A percentile compares a stretch with the other conserved stretches of the same genome.
These are phyloP conservation scores for Merops nubicus DNA, from an alignment of 2,113 vertebrate species.

Conservation along the genomic window DNA sequence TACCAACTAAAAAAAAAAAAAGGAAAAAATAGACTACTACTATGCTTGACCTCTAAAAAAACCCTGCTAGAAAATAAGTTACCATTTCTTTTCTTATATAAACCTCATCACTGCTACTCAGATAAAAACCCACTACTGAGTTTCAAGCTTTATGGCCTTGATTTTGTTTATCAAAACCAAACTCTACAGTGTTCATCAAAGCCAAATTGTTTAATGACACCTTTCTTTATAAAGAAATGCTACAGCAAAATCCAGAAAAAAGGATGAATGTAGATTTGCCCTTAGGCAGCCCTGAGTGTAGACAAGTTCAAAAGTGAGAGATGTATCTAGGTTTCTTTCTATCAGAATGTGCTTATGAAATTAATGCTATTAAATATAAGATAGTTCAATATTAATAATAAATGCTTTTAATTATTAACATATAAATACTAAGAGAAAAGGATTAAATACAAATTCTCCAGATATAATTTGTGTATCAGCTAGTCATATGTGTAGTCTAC, in stretches of 20 bases:
- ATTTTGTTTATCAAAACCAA: not conserved
- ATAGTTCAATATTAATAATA: not conserved
- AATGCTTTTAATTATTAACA: not conserved
- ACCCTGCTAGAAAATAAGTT: not conserved
- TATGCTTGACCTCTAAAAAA: not conserved
- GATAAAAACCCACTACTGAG: not conserved
- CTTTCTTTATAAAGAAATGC: not conserved
- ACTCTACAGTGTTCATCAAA: not conserved
- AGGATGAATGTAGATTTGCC: not conserved
- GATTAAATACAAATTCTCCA: not conserved
- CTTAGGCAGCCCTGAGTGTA: not conserved
- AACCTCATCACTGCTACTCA: not conserved
- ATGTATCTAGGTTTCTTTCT: not conserved
- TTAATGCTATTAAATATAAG: not conserved
- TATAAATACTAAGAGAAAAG: not conserved
- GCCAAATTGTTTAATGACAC: not conserved
- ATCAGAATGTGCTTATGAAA: not conserved
- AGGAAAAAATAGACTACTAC: not conserved
- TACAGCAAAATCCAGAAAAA: not conserved
- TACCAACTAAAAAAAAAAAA: not conserved
- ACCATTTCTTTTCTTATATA: not conserved
- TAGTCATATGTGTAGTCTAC: not conserved
- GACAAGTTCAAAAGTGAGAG: not conserved
- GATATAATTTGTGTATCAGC: not conserved
- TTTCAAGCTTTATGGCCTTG: not conserved